These are phyloP conservation scores for Takifugu rubripes DNA, from an alignment of 2,797 vertebrate genomes.

Conservation along the genomic window DNA sequence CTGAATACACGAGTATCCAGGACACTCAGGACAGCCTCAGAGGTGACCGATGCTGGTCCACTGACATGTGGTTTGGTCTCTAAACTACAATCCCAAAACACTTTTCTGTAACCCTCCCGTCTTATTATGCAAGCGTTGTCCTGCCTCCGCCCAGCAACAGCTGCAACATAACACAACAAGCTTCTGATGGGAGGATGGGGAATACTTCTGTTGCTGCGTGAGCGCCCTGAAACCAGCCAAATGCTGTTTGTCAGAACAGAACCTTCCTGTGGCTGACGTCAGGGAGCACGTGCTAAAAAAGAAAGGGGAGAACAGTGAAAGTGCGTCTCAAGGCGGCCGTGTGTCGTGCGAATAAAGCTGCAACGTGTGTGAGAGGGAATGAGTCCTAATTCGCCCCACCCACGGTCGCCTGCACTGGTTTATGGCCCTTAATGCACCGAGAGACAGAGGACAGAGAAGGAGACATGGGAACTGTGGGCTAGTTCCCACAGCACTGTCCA, in stretches of 20 bases:
- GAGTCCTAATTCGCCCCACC: too few relatives aligned
- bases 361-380: background rate
- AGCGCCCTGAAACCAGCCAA: background rate
- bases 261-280: background rate
- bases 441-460: background rate
- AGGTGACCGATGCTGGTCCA: too few relatives aligned
- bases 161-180: constrained; percentile 44
- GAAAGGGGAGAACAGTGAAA: background rate
- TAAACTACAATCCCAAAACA: background rate
- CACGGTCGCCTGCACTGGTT: background rate
- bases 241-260: constrained; percentile 1
- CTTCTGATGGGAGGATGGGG: constrained; percentile 1
- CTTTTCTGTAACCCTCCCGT: background rate
- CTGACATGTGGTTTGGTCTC: too few relatives aligned
- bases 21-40: too few relatives aligned
- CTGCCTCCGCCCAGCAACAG: constrained; percentile 59
- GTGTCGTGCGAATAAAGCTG: constrained; percentile 9
- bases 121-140: constrained; percentile 53
- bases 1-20: too few relatives aligned
- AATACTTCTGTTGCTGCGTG: background rate
- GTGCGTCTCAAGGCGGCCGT: constrained; percentile 3
- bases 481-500: background rate
- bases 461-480: background rate
- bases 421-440: background rate
- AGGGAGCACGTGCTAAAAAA: background rate